Evolutionary conservation across 1,140 invertebrate species (phyloP), one percentile per base, ranked within the genome.

Genomic region (Thalassaphorura encarpata): DNA sequence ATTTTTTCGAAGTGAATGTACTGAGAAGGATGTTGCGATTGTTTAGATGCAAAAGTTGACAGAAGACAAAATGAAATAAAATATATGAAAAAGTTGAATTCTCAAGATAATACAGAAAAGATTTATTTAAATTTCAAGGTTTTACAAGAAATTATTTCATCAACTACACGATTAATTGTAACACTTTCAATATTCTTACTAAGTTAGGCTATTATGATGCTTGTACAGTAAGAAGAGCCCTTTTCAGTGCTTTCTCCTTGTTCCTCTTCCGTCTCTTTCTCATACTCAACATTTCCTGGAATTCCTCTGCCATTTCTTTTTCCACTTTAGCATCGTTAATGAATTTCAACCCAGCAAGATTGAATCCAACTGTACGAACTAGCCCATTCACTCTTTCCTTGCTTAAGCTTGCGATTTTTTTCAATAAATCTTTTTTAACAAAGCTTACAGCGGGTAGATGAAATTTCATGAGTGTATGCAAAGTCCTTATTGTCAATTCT

Each of bases 341-440:
- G 68, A 88, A 83, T 51, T 81, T 75, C 62, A 97, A 73, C 0
- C 83, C 89, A 69, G 89, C 83, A 45, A 87, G 70, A 75, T 97
- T 98, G 69, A 84, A 88, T 3, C 90, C 92, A 51, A 92, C 74
- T 47, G 80, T 78, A 73, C 97, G 87, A 80, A 93, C 69, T 58
- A 63, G 47, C 13, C 56, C 40, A 36, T 29, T 53, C 15, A 49
- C 36, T 1, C 63, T 29, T 40, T 41, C 46, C 5, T 55, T 43
- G 1, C 52, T 58, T 13, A 56, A 52, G 8, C 52, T 39, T 11
- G 57, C 48, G 5, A 62, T 39, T 8, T 24, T 36, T 28, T 48
- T 36, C 13, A 65, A 31, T 28, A 47, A 19, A 11, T 40, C 16
- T 26, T 59, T 65, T n/a, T 61, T 58, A 26, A 56, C 42, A 19